Conservation (phyloP, 2,797 vertebrate species). For the Liparis tanakae region DNA sequence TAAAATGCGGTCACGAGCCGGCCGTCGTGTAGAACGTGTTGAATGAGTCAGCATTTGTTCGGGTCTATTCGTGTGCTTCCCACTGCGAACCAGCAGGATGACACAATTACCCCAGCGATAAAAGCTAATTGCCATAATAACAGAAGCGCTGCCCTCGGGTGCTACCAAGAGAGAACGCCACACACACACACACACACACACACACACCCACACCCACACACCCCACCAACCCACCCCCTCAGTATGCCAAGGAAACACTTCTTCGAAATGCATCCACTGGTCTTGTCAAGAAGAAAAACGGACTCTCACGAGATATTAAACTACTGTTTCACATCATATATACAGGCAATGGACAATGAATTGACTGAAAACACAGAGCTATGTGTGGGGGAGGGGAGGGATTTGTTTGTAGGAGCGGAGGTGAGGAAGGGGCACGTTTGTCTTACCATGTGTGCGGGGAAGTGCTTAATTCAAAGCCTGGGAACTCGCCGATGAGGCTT, state of each 20-base stretch:
- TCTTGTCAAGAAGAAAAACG: conserved; percentile 11
- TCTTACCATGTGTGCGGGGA: conserved; percentile 68
- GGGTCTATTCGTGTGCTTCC: conserved; percentile 65
- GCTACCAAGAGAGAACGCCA: conserved; percentile 39
- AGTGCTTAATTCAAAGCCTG: conserved; percentile 72
- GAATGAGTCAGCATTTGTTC: conserved; percentile 53
- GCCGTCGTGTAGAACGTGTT: conserved; percentile 3
- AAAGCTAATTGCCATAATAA: conserved; percentile 68
- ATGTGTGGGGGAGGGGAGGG: too few relatives aligned
- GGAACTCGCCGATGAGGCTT: conserved; percentile 61
- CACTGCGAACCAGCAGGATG: conserved; percentile 58
- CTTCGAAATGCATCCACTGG: conserved; percentile 30
- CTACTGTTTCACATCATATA: not conserved
- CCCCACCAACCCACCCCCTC: conserved; percentile 8
- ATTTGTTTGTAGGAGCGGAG: not conserved
- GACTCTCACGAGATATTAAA: conserved; percentile 23
- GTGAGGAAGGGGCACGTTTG: conserved; percentile 55
- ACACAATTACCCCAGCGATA: conserved; percentile 69
- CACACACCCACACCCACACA: conserved; percentile 25
- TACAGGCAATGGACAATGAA: not conserved
- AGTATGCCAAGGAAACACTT: conserved; percentile 35
- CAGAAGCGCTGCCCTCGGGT: conserved; percentile 63
- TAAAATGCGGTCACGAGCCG: conserved; percentile 31
- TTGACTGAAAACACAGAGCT: conserved; percentile 24
- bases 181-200: conserved; percentile 26